Conservation (phyloP, 2,113 vertebrate genomes). For the Marmota monax region DNA sequence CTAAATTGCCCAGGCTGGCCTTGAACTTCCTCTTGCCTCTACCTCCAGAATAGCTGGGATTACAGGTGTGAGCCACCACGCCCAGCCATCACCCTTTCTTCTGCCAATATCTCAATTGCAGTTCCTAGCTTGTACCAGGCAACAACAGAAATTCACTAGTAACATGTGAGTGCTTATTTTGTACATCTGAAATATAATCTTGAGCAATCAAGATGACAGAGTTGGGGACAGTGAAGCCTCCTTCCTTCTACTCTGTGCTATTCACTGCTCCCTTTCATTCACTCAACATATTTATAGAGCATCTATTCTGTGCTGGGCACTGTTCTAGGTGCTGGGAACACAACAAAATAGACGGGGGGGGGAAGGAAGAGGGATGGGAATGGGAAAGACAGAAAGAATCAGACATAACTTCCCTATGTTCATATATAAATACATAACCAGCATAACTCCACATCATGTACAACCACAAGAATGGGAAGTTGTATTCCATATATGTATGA, state of each 20-base stretch:
- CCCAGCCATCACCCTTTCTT: background rate
- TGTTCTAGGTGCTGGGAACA: background rate
- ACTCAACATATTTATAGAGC: background rate
- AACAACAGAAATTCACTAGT: background rate
- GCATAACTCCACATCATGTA: no score
- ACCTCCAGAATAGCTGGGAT: background rate
- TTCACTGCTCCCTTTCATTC: background rate
- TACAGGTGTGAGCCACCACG: background rate
- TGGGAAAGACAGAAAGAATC: no score
- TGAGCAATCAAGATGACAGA: conserved; percentile 18
- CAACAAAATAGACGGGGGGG: no score
- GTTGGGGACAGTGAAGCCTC: background rate
- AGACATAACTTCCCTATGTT: no score
- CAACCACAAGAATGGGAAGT: no score
- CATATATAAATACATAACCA: no score
- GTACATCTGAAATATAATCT: conserved; percentile 13
- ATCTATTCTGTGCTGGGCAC: background rate
- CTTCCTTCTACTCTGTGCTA: background rate
- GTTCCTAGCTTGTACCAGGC: background rate
- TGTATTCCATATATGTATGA: no score
- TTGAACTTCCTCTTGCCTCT: background rate
- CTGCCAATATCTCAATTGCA: background rate
- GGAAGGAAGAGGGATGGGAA: no score
- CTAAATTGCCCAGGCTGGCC: background rate
- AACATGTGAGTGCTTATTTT: background rate